Percentiles rank a stretch among this genome's conserved stretches.
These are phyloP conservation scores for Crotalus tigris DNA, from an alignment of 2,113 vertebrate genomes.

Conservation along the genomic window DNA sequence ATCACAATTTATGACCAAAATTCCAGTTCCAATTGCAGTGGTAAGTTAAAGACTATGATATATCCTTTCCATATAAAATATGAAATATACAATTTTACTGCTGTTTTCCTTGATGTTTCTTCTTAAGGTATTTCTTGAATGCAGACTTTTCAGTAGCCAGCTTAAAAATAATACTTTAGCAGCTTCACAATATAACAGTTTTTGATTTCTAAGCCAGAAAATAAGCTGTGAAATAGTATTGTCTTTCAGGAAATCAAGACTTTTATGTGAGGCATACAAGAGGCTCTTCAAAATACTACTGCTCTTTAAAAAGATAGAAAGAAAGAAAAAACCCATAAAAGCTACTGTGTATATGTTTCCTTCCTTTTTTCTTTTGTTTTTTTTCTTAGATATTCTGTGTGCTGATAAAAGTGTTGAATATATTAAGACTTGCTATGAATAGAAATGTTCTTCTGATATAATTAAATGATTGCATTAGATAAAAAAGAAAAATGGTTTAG, in stretches of 20 bases:
- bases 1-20: not conserved
- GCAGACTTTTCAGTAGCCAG: not conserved
- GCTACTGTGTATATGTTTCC: not conserved
- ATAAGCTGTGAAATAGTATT: not conserved
- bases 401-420: not conserved
- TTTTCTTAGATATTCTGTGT: not conserved
- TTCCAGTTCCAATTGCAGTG: not conserved
- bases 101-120: not conserved
- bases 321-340: not conserved
- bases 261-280: not conserved
- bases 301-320: not conserved
- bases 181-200: not conserved
- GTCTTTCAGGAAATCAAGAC: not conserved
- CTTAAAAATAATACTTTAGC: not conserved
- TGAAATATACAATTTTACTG: not conserved
- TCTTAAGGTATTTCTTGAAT: not conserved
- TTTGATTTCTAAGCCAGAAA: not conserved
- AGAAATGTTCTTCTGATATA: not conserved
- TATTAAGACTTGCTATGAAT: not conserved
- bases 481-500: not conserved
- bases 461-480: not conserved
- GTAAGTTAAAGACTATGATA: not conserved
- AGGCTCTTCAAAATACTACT: not conserved
- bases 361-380: not conserved
- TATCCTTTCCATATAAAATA: not conserved